Evolutionary conservation across 2,113 vertebrate species (phyloP).

Genomic region (Stigmatopora argus): DNA sequence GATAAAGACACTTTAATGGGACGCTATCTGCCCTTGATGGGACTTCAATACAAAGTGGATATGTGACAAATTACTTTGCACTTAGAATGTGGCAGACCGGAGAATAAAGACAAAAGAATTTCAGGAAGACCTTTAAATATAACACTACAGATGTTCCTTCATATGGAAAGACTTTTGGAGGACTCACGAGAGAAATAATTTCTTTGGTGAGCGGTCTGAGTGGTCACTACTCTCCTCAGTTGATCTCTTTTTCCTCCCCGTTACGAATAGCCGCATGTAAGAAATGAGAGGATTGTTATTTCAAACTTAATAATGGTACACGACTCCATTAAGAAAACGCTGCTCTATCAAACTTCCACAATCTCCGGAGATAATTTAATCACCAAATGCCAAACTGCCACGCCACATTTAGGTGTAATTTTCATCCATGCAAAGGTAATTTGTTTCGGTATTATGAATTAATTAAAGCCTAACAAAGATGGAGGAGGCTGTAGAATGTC

Average conservation of each 20-base stretch:
- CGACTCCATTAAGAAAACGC: conserved; percentile 65
- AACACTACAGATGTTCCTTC: conserved; percentile 37
- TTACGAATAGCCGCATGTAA: conserved; percentile 57
- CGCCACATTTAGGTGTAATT: conserved; percentile 77
- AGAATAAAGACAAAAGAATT: conserved; percentile 45
- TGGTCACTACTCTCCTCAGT: conserved; percentile 5
- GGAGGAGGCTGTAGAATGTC: conserved; percentile 72
- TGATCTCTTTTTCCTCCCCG: conserved; percentile 14
- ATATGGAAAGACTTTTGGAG: conserved; percentile 13
- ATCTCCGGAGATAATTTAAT: conserved; percentile 76
- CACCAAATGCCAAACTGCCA: conserved; percentile 75
- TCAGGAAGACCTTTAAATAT: conserved; percentile 37
- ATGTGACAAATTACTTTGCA: conserved; percentile 36
- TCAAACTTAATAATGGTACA: conserved; percentile 72
- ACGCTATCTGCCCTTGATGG: conserved; percentile 57
- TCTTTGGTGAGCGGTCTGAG: background rate
- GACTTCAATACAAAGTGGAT: conserved; percentile 44
- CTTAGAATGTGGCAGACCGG: conserved; percentile 29
- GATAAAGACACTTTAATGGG: conserved; percentile 57
- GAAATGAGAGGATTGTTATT: conserved; percentile 68
- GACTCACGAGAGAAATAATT: conserved; percentile 1
- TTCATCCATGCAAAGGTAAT: conserved; percentile 78
- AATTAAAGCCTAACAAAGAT: conserved; percentile 80
- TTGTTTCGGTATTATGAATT: conserved; percentile 81
- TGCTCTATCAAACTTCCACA: conserved; percentile 69